Conservation (phyloP, 2,797 vertebrate species). For the Takifugu ocellatus region DNA sequence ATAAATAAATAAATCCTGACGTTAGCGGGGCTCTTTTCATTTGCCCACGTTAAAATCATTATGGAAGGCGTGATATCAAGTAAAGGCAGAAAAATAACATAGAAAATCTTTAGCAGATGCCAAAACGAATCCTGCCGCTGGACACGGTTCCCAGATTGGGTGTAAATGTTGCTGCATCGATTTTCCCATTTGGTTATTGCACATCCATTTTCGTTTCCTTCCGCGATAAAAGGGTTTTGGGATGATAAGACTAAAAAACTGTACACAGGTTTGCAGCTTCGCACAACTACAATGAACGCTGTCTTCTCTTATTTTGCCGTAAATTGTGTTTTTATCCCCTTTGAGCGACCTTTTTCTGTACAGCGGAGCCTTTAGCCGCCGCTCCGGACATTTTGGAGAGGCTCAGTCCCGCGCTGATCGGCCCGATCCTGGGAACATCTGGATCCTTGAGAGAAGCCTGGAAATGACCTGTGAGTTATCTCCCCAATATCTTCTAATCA, state of each 20-base stretch:
- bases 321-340: too few species aligned
- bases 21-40: too few species aligned
- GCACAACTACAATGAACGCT: constrained; percentile 6
- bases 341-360: constrained; percentile 8
- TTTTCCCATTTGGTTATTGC: constrained; percentile 38
- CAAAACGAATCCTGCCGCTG: constrained; percentile 16
- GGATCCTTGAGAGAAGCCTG: constrained; percentile 61
- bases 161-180: constrained; percentile 28
- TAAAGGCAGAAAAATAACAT: not conserved
- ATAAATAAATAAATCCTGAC: not conserved
- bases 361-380: constrained; percentile 25
- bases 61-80: not conserved
- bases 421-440: constrained; percentile 59
- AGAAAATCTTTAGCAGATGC: constrained; percentile 7
- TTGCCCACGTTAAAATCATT: too few species aligned
- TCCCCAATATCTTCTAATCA: constrained; percentile 75
- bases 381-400: constrained; percentile 45
- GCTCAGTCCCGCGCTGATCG: constrained; percentile 56
- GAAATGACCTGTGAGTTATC: constrained; percentile 75
- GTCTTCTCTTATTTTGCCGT: too few species aligned
- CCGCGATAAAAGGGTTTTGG: too few species aligned
- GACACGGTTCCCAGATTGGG: constrained; percentile 24
- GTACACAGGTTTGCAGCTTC: too few species aligned
- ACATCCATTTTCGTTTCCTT: constrained; percentile 22
- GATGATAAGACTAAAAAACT: too few species aligned